Evolutionary conservation across 2,797 vertebrate genomes (phyloP), one percentile per base, ranked within the genome.

Genomic region (Oceanodroma leucorhoa): DNA sequence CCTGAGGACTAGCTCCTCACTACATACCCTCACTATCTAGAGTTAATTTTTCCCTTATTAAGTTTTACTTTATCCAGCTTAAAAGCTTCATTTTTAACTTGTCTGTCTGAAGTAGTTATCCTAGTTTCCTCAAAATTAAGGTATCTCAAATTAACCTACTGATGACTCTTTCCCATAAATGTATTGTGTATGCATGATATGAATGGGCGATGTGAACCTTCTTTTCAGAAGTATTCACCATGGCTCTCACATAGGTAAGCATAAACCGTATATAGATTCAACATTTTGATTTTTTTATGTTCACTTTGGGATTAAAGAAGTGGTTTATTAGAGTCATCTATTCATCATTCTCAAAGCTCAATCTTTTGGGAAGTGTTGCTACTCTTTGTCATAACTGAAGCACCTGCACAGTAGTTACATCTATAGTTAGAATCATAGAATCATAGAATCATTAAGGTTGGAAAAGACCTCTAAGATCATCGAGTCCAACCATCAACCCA

Each of bases 151-250:
- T 54, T 62, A 84, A 76, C 9, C 2, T 14, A n/a, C n/a, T 46
- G 40, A 34, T 36, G 29, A 62, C 15, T 16, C 11, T 83, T 77
- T 81, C 14, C 34, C 20, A 22, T 21, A 72, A 70, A 43, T 17
- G 1, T 36, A 29, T 45, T 32, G 5, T 57, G 9, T 12, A 43
- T 3, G 1, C 13, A 34, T 53, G 3, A 26, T 20, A 83, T 0
- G 0, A 72, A 91, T 8, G 10, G 4, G 3, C 3, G 66, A 18
- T 17, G 3, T 81, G 38, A 91, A 40, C 14, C 3, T 2, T 65
- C 12, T 48, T 75, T 89, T 26, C 15, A 76, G 70, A 91, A 83
- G 5, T 57, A 36, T 64, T 53, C 16, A 30, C 9, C 1, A 2
- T 75, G n/a, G 4, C 5, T 43, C 3, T 54, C 10, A 24, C 34